Conservation (phyloP, 2,888 invertebrate genomes). For the Protophormia terraenovae region DNA sequence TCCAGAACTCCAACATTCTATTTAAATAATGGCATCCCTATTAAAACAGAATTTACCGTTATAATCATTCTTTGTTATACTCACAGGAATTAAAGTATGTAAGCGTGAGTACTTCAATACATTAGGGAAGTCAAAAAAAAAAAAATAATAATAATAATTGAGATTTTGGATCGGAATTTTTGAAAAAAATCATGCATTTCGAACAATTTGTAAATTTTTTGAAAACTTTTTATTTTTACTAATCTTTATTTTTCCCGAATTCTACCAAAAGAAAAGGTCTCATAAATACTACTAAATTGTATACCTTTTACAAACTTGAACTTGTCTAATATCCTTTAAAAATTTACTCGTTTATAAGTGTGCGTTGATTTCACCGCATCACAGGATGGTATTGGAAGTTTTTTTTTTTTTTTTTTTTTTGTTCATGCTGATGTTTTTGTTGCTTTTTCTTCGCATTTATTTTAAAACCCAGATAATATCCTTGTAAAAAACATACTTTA, state of each 20-base stretch:
- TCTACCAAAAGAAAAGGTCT: too few relatives aligned
- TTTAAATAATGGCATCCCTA: constrained; percentile 38
- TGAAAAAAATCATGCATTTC: too few relatives aligned
- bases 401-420: too few relatives aligned
- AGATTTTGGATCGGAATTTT: too few relatives aligned
- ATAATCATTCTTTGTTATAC: constrained; percentile 36
- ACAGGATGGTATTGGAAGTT: not conserved
- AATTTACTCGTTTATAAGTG: not conserved
- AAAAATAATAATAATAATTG: not conserved
- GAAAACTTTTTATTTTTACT: too few relatives aligned
- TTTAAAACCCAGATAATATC: constrained; percentile 68
- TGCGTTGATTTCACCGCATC: constrained; percentile 7
- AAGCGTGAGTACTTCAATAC: not conserved
- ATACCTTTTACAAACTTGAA: not conserved
- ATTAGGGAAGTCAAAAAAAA: not conserved
- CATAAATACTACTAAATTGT: too few relatives aligned
- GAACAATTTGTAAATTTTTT: too few relatives aligned
- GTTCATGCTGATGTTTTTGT: constrained; percentile 1
- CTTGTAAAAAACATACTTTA: constrained; percentile 65
- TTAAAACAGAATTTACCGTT: not conserved
- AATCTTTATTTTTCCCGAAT: too few relatives aligned
- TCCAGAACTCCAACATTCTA: too few relatives aligned
- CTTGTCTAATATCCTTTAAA: not conserved
- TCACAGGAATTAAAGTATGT: not conserved
- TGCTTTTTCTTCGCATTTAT: constrained; percentile 9